Conservation (phyloP, 2,888 invertebrate genomes). For the Molorchus minor region DNA sequence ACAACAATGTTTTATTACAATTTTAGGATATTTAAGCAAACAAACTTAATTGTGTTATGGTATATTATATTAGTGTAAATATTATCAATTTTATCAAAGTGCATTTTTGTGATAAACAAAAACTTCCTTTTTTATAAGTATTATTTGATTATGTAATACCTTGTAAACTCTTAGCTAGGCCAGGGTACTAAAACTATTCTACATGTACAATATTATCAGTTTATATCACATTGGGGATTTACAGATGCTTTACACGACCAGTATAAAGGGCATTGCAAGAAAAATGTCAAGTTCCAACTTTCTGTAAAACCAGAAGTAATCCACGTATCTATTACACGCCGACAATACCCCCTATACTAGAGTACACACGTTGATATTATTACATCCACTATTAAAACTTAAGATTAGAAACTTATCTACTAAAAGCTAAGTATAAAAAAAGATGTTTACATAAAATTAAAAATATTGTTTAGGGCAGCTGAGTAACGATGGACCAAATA, state of each 20-base stretch:
- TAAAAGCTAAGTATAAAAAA: slow-evolving; percentile 21
- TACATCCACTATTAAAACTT: slow-evolving; percentile 18
- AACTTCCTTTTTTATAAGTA: slow-evolving; percentile 33
- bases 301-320: slow-evolving; percentile 43
- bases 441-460: slow-evolving; percentile 13
- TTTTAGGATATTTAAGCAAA: slow-evolving; percentile 47
- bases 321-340: slow-evolving; percentile 8
- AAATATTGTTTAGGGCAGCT: neutral
- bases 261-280: slow-evolving; percentile 27
- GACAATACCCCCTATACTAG: slow-evolving; percentile 28
- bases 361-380: slow-evolving; percentile 19
- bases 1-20: slow-evolving; percentile 54
- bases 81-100: slow-evolving; percentile 46
- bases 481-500: slow-evolving; percentile 4
- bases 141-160: slow-evolving; percentile 52
- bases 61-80: slow-evolving; percentile 45
- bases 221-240: slow-evolving; percentile 58
- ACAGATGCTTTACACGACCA: slow-evolving; percentile 39
- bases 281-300: slow-evolving; percentile 19
- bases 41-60: slow-evolving; percentile 43
- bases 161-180: slow-evolving; percentile 42
- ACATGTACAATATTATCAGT: slow-evolving; percentile 56
- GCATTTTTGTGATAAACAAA: slow-evolving; percentile 46
- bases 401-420: slow-evolving; percentile 8
- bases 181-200: slow-evolving; percentile 39